Percentiles rank a stretch among this genome's conserved stretches.
phyloP scores from a whole-genome alignment of 2,797 vertebrate genomes.

The Hippocampus kuda region DNA sequence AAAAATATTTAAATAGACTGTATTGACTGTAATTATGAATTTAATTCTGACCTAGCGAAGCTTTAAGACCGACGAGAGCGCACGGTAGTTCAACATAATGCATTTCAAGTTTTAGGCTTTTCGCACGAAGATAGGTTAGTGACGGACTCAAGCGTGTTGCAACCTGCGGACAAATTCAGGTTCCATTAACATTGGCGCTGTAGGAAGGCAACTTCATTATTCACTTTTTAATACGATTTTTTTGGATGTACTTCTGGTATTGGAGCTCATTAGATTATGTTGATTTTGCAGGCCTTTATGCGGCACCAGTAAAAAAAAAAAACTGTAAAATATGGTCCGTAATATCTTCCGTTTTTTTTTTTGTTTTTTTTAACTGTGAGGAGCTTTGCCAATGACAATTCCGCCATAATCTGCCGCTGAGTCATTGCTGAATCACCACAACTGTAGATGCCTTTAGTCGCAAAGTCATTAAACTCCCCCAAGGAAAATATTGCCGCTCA shows the following conservation, averaged over 20 bases:
- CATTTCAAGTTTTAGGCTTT: not conserved
- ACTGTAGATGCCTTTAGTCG: not conserved
- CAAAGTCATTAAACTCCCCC: not conserved
- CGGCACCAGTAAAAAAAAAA: not conserved
- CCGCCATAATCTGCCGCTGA: slow-evolving; percentile 7
- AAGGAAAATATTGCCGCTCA: not conserved
- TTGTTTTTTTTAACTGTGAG: not conserved
- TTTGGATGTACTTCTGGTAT: not conserved
- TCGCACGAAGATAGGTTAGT: not conserved
- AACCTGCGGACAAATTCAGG: not conserved
- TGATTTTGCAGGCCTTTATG: not conserved
- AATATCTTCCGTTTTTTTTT: not conserved
- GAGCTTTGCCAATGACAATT: not conserved
- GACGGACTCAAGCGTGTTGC: not conserved
- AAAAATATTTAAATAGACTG: no score
- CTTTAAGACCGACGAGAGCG: not conserved
- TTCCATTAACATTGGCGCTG: not conserved
- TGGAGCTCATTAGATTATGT: not conserved
- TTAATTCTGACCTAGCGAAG: not conserved
- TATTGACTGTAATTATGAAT: not conserved
- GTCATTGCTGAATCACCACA: slow-evolving; percentile 12
- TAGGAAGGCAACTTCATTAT: not conserved
- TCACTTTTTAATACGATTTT: not conserved
- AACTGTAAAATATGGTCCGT: not conserved
- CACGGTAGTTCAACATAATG: not conserved